phyloP scores from a whole-genome alignment of 1,140 invertebrate genomes.

The Papilio polytes region DNA sequence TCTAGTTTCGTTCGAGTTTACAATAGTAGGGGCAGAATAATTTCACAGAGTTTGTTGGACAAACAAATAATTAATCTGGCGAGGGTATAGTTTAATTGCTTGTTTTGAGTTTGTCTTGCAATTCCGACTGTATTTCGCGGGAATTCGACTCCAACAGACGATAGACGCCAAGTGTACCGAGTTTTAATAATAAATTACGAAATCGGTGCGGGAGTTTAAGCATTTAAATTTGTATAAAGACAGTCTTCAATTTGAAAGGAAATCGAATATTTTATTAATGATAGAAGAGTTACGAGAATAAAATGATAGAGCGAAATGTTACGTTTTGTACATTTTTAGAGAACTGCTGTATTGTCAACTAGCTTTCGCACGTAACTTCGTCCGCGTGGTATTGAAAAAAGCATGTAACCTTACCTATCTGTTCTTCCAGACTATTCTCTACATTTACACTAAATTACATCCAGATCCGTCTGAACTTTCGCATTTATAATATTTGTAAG shows the following conservation, averaged over 20 bases:
- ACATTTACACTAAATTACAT: too few relatives aligned
- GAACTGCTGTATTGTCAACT: too few relatives aligned
- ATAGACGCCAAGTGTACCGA: constrained; percentile 40
- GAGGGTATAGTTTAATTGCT: constrained; percentile 70
- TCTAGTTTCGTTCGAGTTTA: constrained; percentile 40
- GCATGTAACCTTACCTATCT: too few relatives aligned
- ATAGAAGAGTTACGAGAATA: background rate
- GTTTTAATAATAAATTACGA: constrained; percentile 43
- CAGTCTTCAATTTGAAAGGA: background rate
- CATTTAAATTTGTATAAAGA: background rate
- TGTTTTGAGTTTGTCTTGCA: constrained; percentile 69
- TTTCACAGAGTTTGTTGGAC: constrained; percentile 57
- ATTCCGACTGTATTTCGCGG: constrained; percentile 48
- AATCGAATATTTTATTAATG: background rate
- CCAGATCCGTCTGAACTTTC: too few relatives aligned
- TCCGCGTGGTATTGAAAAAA: too few relatives aligned
- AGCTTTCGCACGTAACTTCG: too few relatives aligned
- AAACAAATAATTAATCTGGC: constrained; percentile 72
- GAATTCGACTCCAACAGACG: constrained; percentile 44
- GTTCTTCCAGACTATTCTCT: too few relatives aligned
- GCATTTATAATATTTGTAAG: too few relatives aligned
- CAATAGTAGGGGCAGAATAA: constrained; percentile 44
- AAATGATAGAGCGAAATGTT: too few relatives aligned
- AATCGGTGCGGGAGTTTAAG: constrained; percentile 34
- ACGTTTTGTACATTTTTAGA: too few relatives aligned